phyloP scores from a whole-genome alignment of 2,113 vertebrate species.

The Odocoileus virginianus region DNA sequence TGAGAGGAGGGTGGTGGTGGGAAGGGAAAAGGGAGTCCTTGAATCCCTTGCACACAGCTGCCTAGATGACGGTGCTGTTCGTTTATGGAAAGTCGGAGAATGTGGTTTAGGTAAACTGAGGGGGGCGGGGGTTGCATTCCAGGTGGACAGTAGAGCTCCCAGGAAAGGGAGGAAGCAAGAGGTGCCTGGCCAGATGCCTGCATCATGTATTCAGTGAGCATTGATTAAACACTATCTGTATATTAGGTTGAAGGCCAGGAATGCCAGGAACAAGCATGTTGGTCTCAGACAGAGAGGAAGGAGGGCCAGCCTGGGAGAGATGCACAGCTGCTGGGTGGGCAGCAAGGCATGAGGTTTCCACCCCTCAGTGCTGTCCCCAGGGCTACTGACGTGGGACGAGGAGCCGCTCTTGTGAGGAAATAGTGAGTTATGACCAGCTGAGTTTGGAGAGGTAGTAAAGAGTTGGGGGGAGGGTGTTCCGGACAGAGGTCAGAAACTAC shows the following conservation, averaged over 20 bases:
- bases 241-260: background rate
- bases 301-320: background rate
- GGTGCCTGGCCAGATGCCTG: background rate
- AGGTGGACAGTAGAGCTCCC: background rate
- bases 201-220: background rate
- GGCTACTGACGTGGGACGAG: background rate
- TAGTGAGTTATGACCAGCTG: background rate
- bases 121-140: background rate
- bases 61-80: background rate
- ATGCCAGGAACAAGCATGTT: background rate
- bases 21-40: too few relatives aligned
- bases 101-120: background rate
- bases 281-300: background rate
- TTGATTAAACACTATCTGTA: background rate
- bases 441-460: background rate
- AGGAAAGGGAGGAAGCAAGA: background rate
- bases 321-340: background rate
- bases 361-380: accelerated
- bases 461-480: background rate
- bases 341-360: background rate
- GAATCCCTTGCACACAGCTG: background rate
- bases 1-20: background rate
- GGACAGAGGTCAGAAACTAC: background rate
- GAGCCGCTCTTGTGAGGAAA: background rate
- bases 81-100: background rate